Evolutionary conservation across 1,140 invertebrate genomes (phyloP).

Genomic region (Euwallacea similis): DNA sequence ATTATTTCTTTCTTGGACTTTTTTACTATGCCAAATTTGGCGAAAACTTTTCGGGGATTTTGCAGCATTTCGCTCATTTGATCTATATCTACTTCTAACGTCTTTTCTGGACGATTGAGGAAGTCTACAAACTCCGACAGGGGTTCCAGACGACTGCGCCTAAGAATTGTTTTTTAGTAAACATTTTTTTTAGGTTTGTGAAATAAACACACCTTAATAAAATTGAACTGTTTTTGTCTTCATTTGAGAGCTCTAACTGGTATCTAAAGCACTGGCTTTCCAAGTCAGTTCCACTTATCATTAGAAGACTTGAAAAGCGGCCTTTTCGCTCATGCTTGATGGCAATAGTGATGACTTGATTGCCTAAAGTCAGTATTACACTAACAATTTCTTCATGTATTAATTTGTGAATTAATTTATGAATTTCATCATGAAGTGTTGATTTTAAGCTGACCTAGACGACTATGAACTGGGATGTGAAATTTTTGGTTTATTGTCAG

Average conservation of each 20-base stretch:
- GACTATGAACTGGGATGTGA: too few species aligned
- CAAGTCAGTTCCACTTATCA: constrained; percentile 33
- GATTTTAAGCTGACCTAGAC: too few species aligned
- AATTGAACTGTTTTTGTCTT: constrained; percentile 32
- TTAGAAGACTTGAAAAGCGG: constrained; percentile 25
- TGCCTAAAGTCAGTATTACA: constrained; percentile 9
- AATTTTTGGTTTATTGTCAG: too few species aligned
- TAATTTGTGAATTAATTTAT: not conserved
- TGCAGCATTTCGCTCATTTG: constrained; percentile 24
- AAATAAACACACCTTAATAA: constrained; percentile 23
- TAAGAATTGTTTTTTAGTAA: constrained; percentile 1
- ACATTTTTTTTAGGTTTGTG: not conserved
- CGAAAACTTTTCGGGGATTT: constrained; percentile 12
- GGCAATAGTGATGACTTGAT: constrained; percentile 18
- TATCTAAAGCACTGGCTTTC: constrained; percentile 39
- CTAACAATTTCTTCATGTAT: not conserved
- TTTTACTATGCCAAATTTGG: constrained; percentile 36
- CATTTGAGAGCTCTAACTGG: constrained; percentile 35
- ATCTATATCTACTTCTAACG: constrained; percentile 27
- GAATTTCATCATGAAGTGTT: too few species aligned
- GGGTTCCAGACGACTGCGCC: constrained; percentile 23
- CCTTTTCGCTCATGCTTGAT: constrained; percentile 23
- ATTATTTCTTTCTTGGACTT: constrained; percentile 38
- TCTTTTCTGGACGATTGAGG: constrained; percentile 15
- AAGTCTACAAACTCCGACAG: constrained; percentile 3